Conservation (phyloP, 2,113 vertebrate species). For the Chionomys nivalis region DNA sequence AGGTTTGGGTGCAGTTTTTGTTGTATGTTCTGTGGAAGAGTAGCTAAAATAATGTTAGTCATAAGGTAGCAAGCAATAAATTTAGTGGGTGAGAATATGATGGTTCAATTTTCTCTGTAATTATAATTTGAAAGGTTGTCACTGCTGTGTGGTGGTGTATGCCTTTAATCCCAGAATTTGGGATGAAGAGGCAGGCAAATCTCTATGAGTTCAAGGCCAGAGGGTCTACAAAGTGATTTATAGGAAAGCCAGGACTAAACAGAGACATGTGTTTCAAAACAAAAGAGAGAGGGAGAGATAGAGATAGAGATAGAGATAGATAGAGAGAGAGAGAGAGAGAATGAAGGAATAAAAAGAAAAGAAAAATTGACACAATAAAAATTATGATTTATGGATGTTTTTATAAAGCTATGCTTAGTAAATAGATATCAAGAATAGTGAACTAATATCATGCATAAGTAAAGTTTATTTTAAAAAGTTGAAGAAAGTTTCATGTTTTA, state of each 20-base stretch:
- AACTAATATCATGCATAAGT: not conserved
- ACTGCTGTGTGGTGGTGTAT: too few species aligned
- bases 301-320: too few species aligned
- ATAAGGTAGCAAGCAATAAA: constrained; percentile 12
- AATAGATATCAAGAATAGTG: not conserved
- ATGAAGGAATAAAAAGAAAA: too few species aligned
- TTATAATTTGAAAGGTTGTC: not conserved
- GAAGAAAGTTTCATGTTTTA: not conserved
- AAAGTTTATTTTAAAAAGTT: not conserved
- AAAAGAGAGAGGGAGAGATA: too few species aligned
- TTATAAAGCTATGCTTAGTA: not conserved
- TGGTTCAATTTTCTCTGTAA: not conserved
- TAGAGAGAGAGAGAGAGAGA: too few species aligned
- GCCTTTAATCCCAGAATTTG: too few species aligned
- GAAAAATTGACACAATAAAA: not conserved
- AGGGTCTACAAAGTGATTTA: too few species aligned
- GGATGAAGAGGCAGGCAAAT: too few species aligned
- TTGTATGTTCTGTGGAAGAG: not conserved
- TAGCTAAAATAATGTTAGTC: not conserved
- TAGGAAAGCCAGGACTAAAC: too few species aligned
- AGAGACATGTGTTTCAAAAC: too few species aligned
- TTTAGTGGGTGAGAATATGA: not conserved
- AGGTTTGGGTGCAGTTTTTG: not conserved
- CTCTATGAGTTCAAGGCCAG: too few species aligned
- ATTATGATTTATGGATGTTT: not conserved